Base-by-base conservation (phyloP, 2,797 vertebrate genomes). In the Gymnodraco acuticeps region DNA sequence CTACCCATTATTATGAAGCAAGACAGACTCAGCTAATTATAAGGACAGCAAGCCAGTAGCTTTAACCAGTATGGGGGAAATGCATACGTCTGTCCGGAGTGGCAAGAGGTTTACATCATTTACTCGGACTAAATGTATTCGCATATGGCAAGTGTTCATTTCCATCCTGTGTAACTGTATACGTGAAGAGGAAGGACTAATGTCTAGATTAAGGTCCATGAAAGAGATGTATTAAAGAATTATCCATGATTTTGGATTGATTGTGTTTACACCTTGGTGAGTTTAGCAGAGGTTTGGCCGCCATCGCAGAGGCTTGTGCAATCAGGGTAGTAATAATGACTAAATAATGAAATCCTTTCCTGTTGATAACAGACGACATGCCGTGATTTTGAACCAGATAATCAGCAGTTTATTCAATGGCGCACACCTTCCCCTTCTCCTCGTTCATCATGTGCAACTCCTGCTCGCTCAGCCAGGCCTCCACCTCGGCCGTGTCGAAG, bases 391-490 rank as follows among this genome's bases (percentile, higher is more conserved):
- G 3, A 70, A 38, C 33, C 33, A 38, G 33, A 38, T 38, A 38
- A 10, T 6, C 50, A 38, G 16, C 2, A 31, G 23, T 46, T 64
- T 0, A 48, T 60, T 50, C 38, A 38, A 38, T 38, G 6, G 33
- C 33, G 33, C 33, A 65, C 53, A 98, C 97, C 96, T 99, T 99
- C 60, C 97, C 98, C 87, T 96, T 98, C 90, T 99, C 97, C 70
- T 99, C 96, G 31, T 95, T 97, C 97, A 99, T 98, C 96, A 99
- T 94, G 67, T 98, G 96, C 75, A 99, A 95, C 92, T 99, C 98
- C 77, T 99, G 97, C 87, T 99, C 97, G 0, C 97, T 97, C 70
- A 99, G 93, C 98, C 98, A 98, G 31, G 97, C 92, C 91, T 99
- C 97, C 87, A 97, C 97, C 86, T 99, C 97, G 0, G 95, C 95